phyloP scores from a whole-genome alignment of 2,797 vertebrate genomes.

The Chromobotia macracanthus region DNA sequence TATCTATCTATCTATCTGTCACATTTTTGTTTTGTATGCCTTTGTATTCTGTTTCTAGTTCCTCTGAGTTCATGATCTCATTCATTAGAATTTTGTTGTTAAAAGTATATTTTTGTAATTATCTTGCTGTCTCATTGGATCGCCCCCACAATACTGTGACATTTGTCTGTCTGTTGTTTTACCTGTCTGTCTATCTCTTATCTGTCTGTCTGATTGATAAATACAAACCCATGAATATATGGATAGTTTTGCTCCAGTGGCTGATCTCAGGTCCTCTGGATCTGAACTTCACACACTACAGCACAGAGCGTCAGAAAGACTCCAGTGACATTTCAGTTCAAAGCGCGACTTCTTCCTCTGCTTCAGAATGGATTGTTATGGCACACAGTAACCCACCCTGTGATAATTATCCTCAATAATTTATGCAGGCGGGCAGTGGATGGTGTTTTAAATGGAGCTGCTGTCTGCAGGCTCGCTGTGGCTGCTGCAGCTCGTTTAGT shows the following conservation, averaged over 20 bases:
- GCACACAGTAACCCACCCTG: slow-evolving; percentile 94
- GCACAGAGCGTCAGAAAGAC: slow-evolving; percentile 76
- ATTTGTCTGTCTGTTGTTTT: neutral
- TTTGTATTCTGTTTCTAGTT: too few species aligned
- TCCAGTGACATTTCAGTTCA: slow-evolving; percentile 83
- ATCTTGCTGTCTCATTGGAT: too few species aligned
- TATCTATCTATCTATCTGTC: neutral
- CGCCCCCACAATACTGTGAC: too few species aligned
- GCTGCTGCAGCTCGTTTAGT: slow-evolving; percentile 89
- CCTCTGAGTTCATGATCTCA: too few species aligned
- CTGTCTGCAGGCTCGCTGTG: slow-evolving; percentile 80
- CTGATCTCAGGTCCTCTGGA: slow-evolving; percentile 46
- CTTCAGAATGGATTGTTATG: slow-evolving; percentile 99
- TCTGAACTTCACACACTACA: slow-evolving; percentile 26
- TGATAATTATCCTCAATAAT: slow-evolving; percentile 99
- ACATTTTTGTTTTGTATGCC: too few species aligned
- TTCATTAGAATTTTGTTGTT: too few species aligned
- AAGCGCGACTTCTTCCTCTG: slow-evolving; percentile 86
- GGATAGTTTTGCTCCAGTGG: slow-evolving; percentile 31
- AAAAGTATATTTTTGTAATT: too few species aligned
- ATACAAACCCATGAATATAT: too few species aligned
- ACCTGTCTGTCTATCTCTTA: neutral
- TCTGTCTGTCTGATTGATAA: neutral
- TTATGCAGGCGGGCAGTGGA: slow-evolving; percentile 92
- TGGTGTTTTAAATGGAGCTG: slow-evolving; percentile 79